A percentile compares a stretch with the other conserved stretches of the same genome.
phyloP scores from a whole-genome alignment of 1,140 invertebrate species.

The Idris sp. region DNA sequence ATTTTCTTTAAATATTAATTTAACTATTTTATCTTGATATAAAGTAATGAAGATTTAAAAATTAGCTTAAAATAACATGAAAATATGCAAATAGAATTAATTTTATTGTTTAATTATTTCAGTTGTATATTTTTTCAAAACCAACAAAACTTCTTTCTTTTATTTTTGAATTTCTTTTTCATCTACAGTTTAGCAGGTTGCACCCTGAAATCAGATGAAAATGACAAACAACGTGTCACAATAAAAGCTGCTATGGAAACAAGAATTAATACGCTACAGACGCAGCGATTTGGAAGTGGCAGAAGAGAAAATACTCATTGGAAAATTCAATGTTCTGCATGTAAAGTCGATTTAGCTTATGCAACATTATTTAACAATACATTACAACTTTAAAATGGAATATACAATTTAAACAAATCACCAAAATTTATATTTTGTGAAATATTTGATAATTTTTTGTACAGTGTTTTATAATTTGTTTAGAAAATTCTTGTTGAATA shows the following conservation, averaged over 20 bases:
- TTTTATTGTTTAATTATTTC: no score
- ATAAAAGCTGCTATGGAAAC: constrained; percentile 67
- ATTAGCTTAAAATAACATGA: no score
- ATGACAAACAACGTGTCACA: constrained; percentile 48
- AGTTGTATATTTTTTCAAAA: no score
- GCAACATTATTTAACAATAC: constrained; percentile 22
- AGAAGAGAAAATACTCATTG: constrained; percentile 35
- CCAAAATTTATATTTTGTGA: no score
- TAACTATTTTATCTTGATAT: no score
- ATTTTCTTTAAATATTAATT: no score
- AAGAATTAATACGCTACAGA: constrained; percentile 59
- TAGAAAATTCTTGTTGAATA: no score
- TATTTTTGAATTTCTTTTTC: background rate
- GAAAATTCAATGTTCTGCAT: constrained; percentile 39
- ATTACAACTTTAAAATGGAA: constrained; percentile 19
- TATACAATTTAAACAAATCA: constrained; percentile 13
- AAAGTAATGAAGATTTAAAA: no score
- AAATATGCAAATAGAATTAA: no score
- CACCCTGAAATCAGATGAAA: constrained; percentile 35
- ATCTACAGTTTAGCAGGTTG: constrained; percentile 3
- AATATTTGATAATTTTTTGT: no score
- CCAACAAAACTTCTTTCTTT: no score
- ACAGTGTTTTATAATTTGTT: no score
- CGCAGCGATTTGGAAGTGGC: constrained; percentile 51
- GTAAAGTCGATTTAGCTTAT: constrained; percentile 27